Conservation (phyloP, 2,797 vertebrate species). For the Epinephelus coioides region DNA sequence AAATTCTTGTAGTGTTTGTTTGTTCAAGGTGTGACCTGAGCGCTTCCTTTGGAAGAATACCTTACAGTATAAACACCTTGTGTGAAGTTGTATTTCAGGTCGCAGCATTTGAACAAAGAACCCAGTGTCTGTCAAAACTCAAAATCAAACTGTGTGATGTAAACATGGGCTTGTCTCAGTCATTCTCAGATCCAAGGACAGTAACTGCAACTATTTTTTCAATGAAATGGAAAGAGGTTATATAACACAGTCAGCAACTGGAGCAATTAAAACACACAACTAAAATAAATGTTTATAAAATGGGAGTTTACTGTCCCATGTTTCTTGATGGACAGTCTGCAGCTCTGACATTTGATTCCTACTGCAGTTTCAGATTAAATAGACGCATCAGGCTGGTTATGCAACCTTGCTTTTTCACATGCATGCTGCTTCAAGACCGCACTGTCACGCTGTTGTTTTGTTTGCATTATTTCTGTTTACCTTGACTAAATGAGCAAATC, state of each 20-base stretch:
- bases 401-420: conserved; percentile 37
- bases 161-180: neutral
- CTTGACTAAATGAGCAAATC: conserved; percentile 39
- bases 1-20: neutral
- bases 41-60: neutral
- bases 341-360: conserved; percentile 30
- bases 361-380: conserved; percentile 31
- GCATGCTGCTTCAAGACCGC: neutral
- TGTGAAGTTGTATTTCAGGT: neutral
- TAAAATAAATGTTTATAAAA: neutral
- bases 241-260: conserved; percentile 24
- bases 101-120: neutral
- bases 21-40: neutral
- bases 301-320: neutral
- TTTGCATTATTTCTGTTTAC: neutral
- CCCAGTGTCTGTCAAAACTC: neutral
- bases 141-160: neutral
- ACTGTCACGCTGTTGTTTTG: neutral
- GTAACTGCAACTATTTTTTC: conserved; percentile 19
- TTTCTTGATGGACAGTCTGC: neutral
- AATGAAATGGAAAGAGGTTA: conserved; percentile 54
- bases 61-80: neutral
- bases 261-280: neutral
- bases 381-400: conserved; percentile 33
- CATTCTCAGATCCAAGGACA: neutral